Conservation (phyloP, 2,888 invertebrate species). For the Chloroclystis v-ata region DNA sequence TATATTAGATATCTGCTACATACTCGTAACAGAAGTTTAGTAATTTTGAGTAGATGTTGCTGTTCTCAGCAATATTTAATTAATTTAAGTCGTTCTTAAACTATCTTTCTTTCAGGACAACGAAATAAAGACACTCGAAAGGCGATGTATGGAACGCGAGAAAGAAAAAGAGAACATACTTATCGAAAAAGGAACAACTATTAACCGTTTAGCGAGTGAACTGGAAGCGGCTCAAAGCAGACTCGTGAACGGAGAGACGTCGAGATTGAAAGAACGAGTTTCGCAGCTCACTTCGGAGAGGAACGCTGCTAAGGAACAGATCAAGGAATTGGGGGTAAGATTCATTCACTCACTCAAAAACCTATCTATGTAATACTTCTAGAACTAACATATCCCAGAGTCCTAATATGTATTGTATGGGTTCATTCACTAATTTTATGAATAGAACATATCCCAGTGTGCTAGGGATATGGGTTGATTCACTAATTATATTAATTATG, state of each 20-base stretch:
- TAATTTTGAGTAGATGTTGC: too few species aligned
- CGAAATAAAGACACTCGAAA: conserved; percentile 74
- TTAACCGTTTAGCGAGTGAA: conserved; percentile 79
- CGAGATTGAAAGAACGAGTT: conserved; percentile 62
- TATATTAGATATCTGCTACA: too few species aligned
- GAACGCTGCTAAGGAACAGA: conserved; percentile 72
- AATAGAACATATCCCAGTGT: too few species aligned
- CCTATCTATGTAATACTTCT: too few species aligned
- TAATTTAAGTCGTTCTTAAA: too few species aligned
- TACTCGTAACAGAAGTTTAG: too few species aligned
- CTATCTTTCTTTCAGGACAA: conserved; percentile 64
- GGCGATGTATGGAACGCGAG: conserved; percentile 76
- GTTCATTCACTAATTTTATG: too few species aligned
- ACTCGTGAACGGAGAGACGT: conserved; percentile 57
- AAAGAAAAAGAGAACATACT: conserved; percentile 79
- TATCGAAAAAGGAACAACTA: conserved; percentile 80
- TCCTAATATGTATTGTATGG: too few species aligned
- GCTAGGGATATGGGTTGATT: too few species aligned
- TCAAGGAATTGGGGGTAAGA: conserved; percentile 72
- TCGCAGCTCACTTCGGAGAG: conserved; percentile 67
- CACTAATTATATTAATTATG: too few species aligned
- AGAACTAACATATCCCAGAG: too few species aligned
- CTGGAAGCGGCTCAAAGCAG: conserved; percentile 79
- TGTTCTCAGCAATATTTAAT: too few species aligned
- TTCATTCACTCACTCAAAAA: background rate